These are phyloP conservation scores for Cuculus canorus DNA, from an alignment of 2,797 vertebrate species.

Conservation along the genomic window DNA sequence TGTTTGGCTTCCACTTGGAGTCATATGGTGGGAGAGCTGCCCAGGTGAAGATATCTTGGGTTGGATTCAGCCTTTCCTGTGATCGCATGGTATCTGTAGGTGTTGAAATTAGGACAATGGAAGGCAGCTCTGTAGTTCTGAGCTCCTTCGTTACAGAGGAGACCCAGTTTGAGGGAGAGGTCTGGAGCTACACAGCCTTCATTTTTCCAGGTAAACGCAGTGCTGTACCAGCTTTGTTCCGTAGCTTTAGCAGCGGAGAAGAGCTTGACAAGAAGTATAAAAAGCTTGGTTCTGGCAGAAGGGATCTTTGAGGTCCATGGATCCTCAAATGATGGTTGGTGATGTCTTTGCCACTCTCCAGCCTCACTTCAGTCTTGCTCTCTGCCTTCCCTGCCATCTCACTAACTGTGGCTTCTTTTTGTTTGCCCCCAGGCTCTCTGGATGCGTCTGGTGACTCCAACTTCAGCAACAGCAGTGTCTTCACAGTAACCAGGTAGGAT, in stretches of 20 bases:
- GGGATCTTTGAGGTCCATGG: accelerated
- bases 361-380: not conserved
- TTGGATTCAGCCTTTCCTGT: not conserved
- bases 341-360: not conserved
- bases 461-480: slow-evolving; percentile 55
- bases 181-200: not conserved
- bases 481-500: slow-evolving; percentile 68
- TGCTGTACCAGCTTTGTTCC: not conserved
- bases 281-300: not conserved
- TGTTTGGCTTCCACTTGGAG: not conserved
- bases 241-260: not conserved
- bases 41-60: not conserved
- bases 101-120: not conserved
- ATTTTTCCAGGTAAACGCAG: not conserved
- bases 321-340: accelerated
- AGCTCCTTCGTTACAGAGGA: not conserved
- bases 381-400: not conserved
- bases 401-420: not conserved
- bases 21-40: accelerated
- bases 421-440: slow-evolving; percentile 63
- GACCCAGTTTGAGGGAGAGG: not conserved
- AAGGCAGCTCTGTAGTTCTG: not conserved
- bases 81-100: not conserved
- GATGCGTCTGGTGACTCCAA: slow-evolving; percentile 65
- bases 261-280: not conserved